Evolutionary conservation across 1,140 invertebrate genomes (phyloP).

Genomic region (Zeugodacus cucurbitae): DNA sequence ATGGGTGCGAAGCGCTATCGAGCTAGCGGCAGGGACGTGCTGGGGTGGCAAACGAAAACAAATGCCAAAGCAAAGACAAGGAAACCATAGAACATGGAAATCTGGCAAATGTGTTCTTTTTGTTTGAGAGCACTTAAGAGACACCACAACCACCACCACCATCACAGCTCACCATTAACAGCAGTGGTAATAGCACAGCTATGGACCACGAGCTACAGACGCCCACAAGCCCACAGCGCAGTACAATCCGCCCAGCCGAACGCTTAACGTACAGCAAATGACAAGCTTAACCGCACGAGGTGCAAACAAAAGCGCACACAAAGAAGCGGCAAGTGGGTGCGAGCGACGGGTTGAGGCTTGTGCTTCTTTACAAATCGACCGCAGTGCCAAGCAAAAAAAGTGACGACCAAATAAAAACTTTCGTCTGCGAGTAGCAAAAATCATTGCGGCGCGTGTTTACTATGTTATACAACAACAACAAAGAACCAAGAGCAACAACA

Average conservation of each 20-base stretch:
- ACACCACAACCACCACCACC: neutral
- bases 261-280: neutral
- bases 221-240: neutral
- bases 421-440: neutral
- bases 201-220: neutral
- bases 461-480: neutral
- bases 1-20: neutral
- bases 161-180: neutral
- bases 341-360: neutral
- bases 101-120: constrained; percentile 62
- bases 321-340: neutral
- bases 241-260: neutral
- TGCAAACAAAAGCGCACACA: neutral
- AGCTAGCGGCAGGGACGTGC: neutral
- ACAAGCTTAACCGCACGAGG: neutral
- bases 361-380: neutral
- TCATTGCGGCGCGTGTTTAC: neutral
- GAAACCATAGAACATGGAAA: neutral
- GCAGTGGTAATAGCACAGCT: neutral
- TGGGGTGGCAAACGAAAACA: neutral
- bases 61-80: constrained; percentile 3
- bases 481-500: no score
- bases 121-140: constrained; percentile 50
- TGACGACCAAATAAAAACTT: neutral
- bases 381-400: neutral